phyloP scores from a whole-genome alignment of 2,113 vertebrate species.

The Ciconia stormi region DNA sequence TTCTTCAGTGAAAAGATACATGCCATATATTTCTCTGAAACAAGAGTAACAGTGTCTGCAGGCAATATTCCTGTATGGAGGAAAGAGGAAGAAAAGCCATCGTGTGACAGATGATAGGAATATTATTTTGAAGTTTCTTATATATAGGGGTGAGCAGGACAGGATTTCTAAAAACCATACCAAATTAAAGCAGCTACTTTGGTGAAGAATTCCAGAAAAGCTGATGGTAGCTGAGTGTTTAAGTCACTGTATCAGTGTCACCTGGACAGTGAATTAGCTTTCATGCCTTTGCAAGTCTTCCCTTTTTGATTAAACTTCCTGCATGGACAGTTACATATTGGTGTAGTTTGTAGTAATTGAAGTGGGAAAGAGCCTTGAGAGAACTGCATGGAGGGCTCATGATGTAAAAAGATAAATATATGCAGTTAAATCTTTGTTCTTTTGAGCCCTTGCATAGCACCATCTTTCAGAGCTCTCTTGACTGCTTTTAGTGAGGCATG shows the following conservation, averaged over 20 bases:
- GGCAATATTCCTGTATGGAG: background rate
- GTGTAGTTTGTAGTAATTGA: background rate
- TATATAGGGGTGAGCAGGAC: background rate
- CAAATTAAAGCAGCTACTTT: background rate
- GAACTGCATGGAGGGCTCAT: background rate
- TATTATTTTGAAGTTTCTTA: background rate
- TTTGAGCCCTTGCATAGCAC: background rate
- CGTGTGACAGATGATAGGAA: background rate
- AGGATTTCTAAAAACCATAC: background rate
- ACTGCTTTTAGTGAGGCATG: background rate
- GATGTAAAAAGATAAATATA: background rate
- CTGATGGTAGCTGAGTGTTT: background rate
- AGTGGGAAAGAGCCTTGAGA: background rate
- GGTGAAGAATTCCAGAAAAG: background rate
- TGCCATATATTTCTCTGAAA: background rate
- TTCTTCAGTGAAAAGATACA: background rate
- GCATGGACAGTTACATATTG: background rate
- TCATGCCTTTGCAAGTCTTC: background rate
- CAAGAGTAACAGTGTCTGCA: background rate
- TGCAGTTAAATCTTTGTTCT: background rate
- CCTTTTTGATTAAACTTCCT: background rate
- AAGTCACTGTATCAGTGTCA: background rate
- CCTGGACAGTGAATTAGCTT: background rate
- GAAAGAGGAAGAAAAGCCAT: background rate
- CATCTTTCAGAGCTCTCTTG: background rate